These are phyloP conservation scores for Sphinx pinastri DNA, from an alignment of 2,888 invertebrate species.

Conservation along the genomic window DNA sequence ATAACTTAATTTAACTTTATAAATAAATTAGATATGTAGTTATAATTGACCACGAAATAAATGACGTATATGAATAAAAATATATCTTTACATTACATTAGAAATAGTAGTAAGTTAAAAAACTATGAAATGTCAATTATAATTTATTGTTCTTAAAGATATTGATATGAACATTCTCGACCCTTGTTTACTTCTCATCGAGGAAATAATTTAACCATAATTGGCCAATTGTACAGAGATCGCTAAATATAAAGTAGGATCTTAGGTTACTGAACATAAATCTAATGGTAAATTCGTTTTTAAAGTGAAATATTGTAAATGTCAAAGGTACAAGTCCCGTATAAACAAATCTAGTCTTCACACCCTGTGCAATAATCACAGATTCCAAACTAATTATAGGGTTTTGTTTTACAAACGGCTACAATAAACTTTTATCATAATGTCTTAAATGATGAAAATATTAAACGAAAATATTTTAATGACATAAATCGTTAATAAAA, in stretches of 20 bases:
- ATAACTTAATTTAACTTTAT: constrained; percentile 3
- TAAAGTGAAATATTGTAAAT: constrained; percentile 16
- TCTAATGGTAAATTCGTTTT: constrained; percentile 8
- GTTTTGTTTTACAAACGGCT: not conserved
- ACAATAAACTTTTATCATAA: not conserved
- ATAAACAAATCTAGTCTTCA: constrained; percentile 11
- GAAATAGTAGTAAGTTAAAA: not conserved
- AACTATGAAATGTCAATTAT: not conserved
- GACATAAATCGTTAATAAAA: too few species aligned
- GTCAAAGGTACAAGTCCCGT: constrained; percentile 15
- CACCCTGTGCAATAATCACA: constrained; percentile 23
- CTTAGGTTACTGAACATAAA: constrained; percentile 9
- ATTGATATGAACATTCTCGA: not conserved
- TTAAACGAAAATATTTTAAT: too few species aligned
- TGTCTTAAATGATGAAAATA: too few species aligned
- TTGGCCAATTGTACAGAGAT: constrained; percentile 19
- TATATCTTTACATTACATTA: not conserved
- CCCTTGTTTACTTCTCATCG: not conserved
- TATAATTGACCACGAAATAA: constrained; percentile 12
- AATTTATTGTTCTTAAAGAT: not conserved
- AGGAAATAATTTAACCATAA: not conserved
- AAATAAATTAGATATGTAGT: constrained; percentile 8
- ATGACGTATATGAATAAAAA: not conserved
- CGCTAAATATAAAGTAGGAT: constrained; percentile 3
- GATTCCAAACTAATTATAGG: constrained; percentile 4